Conservation (phyloP, 2,797 vertebrate species). For the Gadopsis marmoratus region DNA sequence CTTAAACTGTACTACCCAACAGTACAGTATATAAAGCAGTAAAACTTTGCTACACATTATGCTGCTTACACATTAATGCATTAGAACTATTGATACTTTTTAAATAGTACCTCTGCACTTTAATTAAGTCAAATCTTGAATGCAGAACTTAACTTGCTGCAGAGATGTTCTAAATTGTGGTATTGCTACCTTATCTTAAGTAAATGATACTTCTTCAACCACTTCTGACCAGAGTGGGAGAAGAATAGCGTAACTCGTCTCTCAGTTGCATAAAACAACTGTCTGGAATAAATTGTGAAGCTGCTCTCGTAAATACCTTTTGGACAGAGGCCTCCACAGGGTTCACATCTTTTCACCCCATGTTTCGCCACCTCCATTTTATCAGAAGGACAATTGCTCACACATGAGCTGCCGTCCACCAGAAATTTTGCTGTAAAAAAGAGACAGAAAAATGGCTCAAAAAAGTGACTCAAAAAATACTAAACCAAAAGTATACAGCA, state of each 20-base stretch:
- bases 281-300: not conserved
- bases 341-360: constrained; percentile 91
- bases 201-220: not conserved
- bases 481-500: not conserved
- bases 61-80: not conserved
- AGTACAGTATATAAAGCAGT: not conserved
- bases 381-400: constrained; percentile 91
- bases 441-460: not conserved
- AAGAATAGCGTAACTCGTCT: not conserved
- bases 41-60: not conserved
- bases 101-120: not conserved
- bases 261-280: not conserved
- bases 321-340: constrained; percentile 91
- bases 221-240: not conserved
- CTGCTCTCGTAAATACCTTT: constrained; percentile 86
- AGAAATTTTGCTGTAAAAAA: constrained; percentile 89
- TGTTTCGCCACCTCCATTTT: constrained; percentile 95
- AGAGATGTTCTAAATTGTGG: not conserved
- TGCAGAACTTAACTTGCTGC: not conserved
- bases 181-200: not conserved
- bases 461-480: not conserved
- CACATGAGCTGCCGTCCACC: constrained; percentile 94
- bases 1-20: not conserved
- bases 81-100: not conserved
- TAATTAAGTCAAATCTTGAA: not conserved